Evolutionary conservation across 1,140 invertebrate genomes (phyloP), one percentile per base, ranked within the genome.

Genomic region (Callitettix versicolor): DNA sequence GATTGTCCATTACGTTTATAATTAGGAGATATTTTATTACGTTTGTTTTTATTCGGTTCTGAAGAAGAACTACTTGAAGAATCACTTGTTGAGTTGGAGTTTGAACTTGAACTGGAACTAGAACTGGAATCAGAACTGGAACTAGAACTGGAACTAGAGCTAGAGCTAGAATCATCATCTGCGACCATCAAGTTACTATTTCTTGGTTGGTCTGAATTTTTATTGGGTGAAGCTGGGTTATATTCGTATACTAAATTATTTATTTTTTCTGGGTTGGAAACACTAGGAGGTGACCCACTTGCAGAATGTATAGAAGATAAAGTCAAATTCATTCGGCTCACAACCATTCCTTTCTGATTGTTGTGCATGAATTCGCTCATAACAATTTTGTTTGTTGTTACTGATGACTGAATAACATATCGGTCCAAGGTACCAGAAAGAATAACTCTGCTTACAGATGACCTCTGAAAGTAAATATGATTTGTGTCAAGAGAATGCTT

Each of bases 371-470:
- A 68, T 17, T 80, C 78, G 52, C 70, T 74, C 1, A 79, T 62
- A n/a, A 74, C 56, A 40, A 84, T 74, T 49, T 75, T 73, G 63
- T 75, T 78, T 1, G 70, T 75, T 21, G 77, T 79, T 44, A 77
- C 74, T 3, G 78, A 68, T 17, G 79, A 79, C 65, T 83, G 80
- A 51, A 85, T 79, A 11, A 76, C 76, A 57, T 76, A 75, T 11
- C 63, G 65, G 30, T 76, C 69, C 12, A 78, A 69, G 33, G 67
- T 72, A 48, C 77, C 75, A 12, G 73, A 70, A 34, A 79, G 66
- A 9, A 82, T 60, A 24, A 79, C 73, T 33, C 75, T 71, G 26
- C 73, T 76, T 0, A 74, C 64, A 1, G 78, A 75, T 9, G 74
- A 69, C 60, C 75, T 75, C 60, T 71, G 58, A 24, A 66, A 30